Evolutionary conservation across 2,797 vertebrate species (phyloP), one percentile per base, ranked within the genome.

Genomic region (Vipera latastei): DNA sequence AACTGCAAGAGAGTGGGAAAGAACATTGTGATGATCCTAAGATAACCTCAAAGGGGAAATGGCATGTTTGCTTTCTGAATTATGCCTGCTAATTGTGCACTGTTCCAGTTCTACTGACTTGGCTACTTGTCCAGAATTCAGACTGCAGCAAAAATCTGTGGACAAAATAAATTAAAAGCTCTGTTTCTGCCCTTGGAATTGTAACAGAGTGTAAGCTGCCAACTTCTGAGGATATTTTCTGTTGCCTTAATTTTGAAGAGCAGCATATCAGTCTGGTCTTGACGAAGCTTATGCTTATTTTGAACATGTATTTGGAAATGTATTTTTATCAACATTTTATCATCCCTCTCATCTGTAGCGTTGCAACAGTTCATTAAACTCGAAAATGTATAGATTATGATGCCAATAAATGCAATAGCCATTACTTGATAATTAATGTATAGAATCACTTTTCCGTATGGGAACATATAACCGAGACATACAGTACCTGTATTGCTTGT

Each of bases 21-120:
- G 88, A 87, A 91, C 55, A 92, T 73, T 69, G 90, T 86, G 63
- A 59, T 90, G 78, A 92, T 89, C 63, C 61, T 44, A 83, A 91
- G 91, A 92, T 63, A 94, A 93, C 60, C 89, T 83, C 78, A 60
- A 90, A 73, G 78, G 32, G 63, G 56, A 38, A 88, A 90, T 88
- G 90, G 83, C 63, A 89, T 4, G 9, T 92, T 91, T 85, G n/a
- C 88, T 51, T 94, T 92, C 89, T 91, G 57, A 83, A 92, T 93
- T 94, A 69, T 93, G 94, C 92, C 88, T 0, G 0, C 89, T 90
- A 93, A 91, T 65, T 11, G 0, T 86, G 26, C 55, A 83, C 56
- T 90, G 56, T 25, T 90, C 92, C 90, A 73, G 53, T 88, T 92
- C 95, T 96, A 90, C 95, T 96, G 92, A 93, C 93, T 22, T 94